A percentile compares a stretch with the other conserved stretches of the same genome.
phyloP scores from a whole-genome alignment of 2,797 vertebrate species.

The Karalla daura region DNA sequence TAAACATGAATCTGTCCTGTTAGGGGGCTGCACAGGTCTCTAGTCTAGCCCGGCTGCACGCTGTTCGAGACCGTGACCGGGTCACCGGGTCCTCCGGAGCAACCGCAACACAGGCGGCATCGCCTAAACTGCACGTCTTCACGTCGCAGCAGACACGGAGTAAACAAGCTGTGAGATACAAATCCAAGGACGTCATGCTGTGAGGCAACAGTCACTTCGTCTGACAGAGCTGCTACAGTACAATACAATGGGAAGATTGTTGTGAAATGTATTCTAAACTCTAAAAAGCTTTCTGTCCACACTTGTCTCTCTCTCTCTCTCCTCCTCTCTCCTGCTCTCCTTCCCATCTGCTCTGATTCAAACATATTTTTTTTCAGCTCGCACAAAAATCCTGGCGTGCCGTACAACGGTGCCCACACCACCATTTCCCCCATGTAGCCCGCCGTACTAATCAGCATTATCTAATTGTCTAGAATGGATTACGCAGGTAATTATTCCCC shows the following conservation, averaged over 20 bases:
- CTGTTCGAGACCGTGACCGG: background rate
- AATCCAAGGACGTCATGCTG: background rate
- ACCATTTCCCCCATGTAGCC: conserved; percentile 57
- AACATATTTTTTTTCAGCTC: background rate
- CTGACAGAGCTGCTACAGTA: conserved; percentile 7
- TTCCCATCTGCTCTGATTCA: conserved; percentile 8
- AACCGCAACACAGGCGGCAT: background rate
- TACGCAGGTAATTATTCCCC: conserved; percentile 82
- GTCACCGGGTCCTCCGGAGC: conserved; percentile 9
- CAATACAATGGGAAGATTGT: background rate
- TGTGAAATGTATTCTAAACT: conserved; percentile 5
- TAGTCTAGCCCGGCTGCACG: background rate
- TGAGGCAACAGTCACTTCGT: conserved; percentile 5
- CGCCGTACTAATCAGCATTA: conserved; percentile 79
- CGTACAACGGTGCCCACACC: conserved; percentile 5
- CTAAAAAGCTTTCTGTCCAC: background rate
- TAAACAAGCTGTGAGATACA: background rate
- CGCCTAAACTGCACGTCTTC: background rate
- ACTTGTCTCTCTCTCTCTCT: background rate
- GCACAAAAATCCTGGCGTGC: conserved; percentile 20
- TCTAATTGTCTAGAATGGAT: conserved; percentile 81
- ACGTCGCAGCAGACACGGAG: background rate
- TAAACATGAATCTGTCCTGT: conserved; percentile 12
- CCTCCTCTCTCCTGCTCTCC: conserved; percentile 1
- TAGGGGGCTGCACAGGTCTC: background rate